Percentiles rank a stretch among this genome's conserved stretches.
phyloP scores from a whole-genome alignment of 2,888 invertebrate species.

The Leptinotarsa peninsularis region DNA sequence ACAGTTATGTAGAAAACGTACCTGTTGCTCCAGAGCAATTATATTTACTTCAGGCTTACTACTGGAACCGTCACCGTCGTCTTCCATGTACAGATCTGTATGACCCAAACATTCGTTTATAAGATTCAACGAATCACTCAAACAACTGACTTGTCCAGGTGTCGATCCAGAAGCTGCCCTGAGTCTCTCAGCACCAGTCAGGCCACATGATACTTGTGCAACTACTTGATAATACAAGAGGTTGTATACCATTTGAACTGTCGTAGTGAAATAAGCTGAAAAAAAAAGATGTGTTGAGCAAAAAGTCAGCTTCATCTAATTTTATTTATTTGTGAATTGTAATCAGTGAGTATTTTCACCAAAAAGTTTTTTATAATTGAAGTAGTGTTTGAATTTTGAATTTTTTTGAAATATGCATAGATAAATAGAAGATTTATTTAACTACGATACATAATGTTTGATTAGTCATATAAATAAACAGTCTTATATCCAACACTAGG shows the following conservation, averaged over 20 bases:
- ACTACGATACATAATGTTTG: no score
- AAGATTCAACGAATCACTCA: constrained; percentile 64
- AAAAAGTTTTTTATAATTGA: no score
- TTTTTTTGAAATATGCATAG: no score
- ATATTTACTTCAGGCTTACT: constrained; percentile 56
- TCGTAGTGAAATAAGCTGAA: constrained; percentile 88
- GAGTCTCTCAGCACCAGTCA: constrained; percentile 75
- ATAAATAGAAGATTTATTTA: no score
- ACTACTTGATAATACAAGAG: constrained; percentile 90
- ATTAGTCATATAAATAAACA: no score
- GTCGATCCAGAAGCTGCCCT: constrained; percentile 59
- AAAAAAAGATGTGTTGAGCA: constrained; percentile 45
- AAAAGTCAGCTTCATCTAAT: no score
- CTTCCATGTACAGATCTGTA: constrained; percentile 75
- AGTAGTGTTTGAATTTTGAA: no score
- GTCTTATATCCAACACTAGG: no score
- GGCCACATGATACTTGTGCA: constrained; percentile 79
- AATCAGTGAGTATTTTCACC: no score
- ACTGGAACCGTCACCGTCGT: constrained; percentile 60
- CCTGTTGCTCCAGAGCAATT: constrained; percentile 65
- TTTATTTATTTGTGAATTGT: no score
- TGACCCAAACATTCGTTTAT: constrained; percentile 69
- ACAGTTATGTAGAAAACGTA: constrained; percentile 32
- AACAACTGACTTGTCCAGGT: constrained; percentile 57
- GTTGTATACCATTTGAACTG: constrained; percentile 90